Evolutionary conservation across 1,140 invertebrate species (phyloP), one percentile per base, ranked within the genome.

Genomic region (Caenorhabditis tropicalis): DNA sequence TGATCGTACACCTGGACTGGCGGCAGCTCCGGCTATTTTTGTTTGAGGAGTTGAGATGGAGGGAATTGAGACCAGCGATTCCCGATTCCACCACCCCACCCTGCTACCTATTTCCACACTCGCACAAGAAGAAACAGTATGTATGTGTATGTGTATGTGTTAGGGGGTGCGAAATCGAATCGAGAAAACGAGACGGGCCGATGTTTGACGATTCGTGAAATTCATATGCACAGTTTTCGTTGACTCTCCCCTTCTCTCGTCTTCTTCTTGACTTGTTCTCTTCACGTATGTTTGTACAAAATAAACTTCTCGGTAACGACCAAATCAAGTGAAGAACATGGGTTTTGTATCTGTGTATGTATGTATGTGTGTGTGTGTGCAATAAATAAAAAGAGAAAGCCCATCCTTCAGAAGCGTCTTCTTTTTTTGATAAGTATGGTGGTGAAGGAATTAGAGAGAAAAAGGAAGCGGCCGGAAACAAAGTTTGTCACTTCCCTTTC

Each of bases 191-290:
- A 65, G 31, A 33, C 65, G 36, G n/a, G 27, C 65, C 65, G 65
- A 43, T 74, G 65, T 74, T 74, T 74, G 65, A 74, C 65, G 36
- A 74, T 74, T 74, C 65, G 65, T 46, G 65, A 74, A 74, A 74
- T 74, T 74, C 65, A 74, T 74, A 74, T 74, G 65, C 65, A 74
- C 65, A 74, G 65, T 74, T 74, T 74, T 74, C 65, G 65, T 74
- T 74, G 36, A 74, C 65, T 74, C 65, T 74, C 43, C 65, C n/a
- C n/a, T 0, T 10, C 65, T 74, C 43, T 36, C n/a, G 7, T 0
- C 3, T 65, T 65, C 24, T 27, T 58, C 39, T 51, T n/a, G 49
- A 3, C 49, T 56, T 27, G 53, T 56, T 56, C 24, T 27, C 21
- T 46, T 15, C 33, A 65, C 65, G 36, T 74, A 33, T 74, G 65